Base-by-base conservation (phyloP, 1,140 invertebrate genomes). In the Protaetia brevitarsis region DNA sequence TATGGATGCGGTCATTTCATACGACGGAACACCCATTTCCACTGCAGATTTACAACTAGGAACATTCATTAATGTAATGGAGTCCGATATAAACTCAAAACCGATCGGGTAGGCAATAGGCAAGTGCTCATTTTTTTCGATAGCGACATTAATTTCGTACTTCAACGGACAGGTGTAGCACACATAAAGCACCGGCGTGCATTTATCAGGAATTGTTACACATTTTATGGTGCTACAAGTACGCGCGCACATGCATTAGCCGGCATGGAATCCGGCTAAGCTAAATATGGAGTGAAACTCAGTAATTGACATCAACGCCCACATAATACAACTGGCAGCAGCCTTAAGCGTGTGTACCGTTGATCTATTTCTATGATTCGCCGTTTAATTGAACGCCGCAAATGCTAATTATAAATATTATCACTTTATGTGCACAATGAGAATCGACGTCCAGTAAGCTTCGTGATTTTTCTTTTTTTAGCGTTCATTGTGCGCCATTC, bases 251-350 rank as follows among this genome's bases (percentile, higher is more conserved):
- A 70, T 69, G 68, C 61, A 70, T 34, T n/a, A 61, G 68, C 68
- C 63, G 65, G 60, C 69, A 70, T 68, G 66, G 72, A 71, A 72
- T 69, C 62, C 68, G 65, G 65, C 63, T 72, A 66, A 66, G 31
- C 73, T 73, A 72, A 72, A 74, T 74, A 74, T 68, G 73, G 73
- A 73, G 73, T 71, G 73, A 74, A 74, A 74, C 71, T 73, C 60
- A 11, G 60, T 74, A 73, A 74, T 72, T 74, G 73, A 74, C 72
- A 73, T 68, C 68, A 71, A 71, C 73, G 73, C 73, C 73, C 73
- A 74, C 73, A 64, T 61, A 58, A 21, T 65, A 58, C 58, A 66
- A 66, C 23, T 19, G 21, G 36, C 21, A 2, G 11, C 26, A 58
- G 23, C 65, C 30, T 56, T 30, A 59, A 56, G 64, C 51, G n/a